Conservation (phyloP, 2,113 vertebrate species). For the Barbus barbus region DNA sequence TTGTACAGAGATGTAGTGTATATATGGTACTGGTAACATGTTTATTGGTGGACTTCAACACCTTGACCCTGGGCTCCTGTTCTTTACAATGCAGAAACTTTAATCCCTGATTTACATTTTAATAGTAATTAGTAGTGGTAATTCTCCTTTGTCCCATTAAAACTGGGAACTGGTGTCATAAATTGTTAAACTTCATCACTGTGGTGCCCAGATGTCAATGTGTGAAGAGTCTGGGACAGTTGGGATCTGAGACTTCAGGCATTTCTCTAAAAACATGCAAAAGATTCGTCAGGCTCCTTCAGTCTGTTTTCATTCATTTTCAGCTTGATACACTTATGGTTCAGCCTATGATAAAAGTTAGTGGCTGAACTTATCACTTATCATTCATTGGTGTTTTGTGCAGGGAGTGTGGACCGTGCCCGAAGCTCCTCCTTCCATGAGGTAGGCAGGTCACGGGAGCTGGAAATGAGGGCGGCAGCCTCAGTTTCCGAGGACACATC, state of each 20-base stretch:
- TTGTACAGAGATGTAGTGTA: slow-evolving; percentile 27
- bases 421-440: slow-evolving; percentile 85
- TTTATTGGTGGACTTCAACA: slow-evolving; percentile 42
- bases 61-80: slow-evolving; percentile 47
- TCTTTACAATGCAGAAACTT: slow-evolving; percentile 2
- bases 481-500: slow-evolving; percentile 79
- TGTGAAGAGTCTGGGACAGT: slow-evolving; percentile 34
- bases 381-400: slow-evolving; percentile 42
- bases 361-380: background rate
- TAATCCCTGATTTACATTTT: background rate
- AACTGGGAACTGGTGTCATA: background rate
- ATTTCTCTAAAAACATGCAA: slow-evolving; percentile 22
- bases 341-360: background rate
- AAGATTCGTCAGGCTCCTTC: slow-evolving; percentile 30
- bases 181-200: background rate
- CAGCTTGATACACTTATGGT: background rate
- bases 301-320: slow-evolving; percentile 40
- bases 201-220: slow-evolving; percentile 37
- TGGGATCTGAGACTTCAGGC: slow-evolving; percentile 25
- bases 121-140: background rate
- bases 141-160: background rate
- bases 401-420: slow-evolving; percentile 82
- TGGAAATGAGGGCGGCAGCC: slow-evolving; percentile 92
- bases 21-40: slow-evolving; percentile 16
- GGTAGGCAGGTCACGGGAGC: slow-evolving; percentile 73